phyloP scores from a whole-genome alignment of 2,888 invertebrate genomes.

The Ypsolopha sequella region DNA sequence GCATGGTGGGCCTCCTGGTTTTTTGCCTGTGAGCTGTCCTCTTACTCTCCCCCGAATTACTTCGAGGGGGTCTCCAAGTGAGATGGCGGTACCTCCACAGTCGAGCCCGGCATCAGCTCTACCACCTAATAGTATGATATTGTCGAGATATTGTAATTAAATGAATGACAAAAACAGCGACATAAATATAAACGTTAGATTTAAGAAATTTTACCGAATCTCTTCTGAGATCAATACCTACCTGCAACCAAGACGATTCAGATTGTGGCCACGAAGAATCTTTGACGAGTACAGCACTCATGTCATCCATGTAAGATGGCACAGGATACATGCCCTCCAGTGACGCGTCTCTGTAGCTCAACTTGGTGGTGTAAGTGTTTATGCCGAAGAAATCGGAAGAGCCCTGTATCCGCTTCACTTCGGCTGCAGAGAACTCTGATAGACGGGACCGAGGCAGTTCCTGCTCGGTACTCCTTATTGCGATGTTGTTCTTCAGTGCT shows the following conservation, averaged over 20 bases:
- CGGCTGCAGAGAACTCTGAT: conserved; percentile 64
- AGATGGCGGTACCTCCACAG: no score
- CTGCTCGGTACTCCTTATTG: conserved; percentile 65
- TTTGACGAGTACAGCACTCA: conserved; percentile 17
- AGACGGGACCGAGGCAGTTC: conserved; percentile 68
- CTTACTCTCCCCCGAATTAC: no score
- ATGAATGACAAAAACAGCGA: no score
- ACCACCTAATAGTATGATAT: no score
- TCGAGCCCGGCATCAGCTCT: no score
- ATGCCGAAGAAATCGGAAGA: conserved; percentile 77
- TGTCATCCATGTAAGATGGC: conserved; percentile 47
- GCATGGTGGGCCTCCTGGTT: no score
- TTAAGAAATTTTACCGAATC: no score
- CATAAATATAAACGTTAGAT: no score
- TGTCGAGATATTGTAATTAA: no score
- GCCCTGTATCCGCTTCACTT: conserved; percentile 69
- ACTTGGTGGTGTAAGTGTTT: conserved; percentile 71
- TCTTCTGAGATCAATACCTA: conserved; percentile 10
- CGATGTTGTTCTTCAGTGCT: conserved; percentile 67
- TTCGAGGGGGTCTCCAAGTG: no score
- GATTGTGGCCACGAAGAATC: conserved; percentile 37
- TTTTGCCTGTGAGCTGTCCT: no score
- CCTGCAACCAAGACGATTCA: conserved; percentile 38
- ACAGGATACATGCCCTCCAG: conserved; percentile 39
- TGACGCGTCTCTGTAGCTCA: conserved; percentile 44